Percentiles rank a stretch among this genome's conserved stretches.
Evolutionary conservation across 2,113 vertebrate species (phyloP).

Genomic region (Setophaga kirtlandii): DNA sequence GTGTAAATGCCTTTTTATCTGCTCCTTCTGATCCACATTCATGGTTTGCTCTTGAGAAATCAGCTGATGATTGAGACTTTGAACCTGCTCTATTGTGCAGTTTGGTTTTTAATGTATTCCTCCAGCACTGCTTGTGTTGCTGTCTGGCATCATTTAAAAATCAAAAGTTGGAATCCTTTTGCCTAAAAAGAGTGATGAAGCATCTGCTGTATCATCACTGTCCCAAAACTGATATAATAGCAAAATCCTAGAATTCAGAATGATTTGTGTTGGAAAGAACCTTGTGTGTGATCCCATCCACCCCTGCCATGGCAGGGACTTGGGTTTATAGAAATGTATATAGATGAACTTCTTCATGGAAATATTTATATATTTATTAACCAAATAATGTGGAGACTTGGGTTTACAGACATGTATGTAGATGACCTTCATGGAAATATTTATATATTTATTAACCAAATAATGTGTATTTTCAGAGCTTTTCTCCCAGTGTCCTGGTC

Average conservation of each 20-base stretch:
- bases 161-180: neutral
- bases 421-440: neutral
- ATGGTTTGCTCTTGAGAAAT: neutral
- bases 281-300: neutral
- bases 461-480: neutral
- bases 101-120: neutral
- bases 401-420: rapidly evolving
- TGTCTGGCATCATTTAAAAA: neutral
- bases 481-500: neutral
- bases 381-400: too few species aligned
- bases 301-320: neutral
- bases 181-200: neutral
- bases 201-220: neutral
- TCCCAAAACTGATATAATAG: neutral
- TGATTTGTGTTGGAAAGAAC: neutral
- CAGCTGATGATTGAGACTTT: neutral
- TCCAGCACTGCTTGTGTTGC: neutral
- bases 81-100: neutral
- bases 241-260: neutral
- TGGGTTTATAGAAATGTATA: neutral
- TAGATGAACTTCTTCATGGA: too few species aligned
- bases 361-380: too few species aligned
- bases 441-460: neutral
- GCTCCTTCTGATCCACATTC: neutral
- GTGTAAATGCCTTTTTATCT: neutral